Conservation (phyloP, 1,140 invertebrate species). For the Scaptomyza montana region DNA sequence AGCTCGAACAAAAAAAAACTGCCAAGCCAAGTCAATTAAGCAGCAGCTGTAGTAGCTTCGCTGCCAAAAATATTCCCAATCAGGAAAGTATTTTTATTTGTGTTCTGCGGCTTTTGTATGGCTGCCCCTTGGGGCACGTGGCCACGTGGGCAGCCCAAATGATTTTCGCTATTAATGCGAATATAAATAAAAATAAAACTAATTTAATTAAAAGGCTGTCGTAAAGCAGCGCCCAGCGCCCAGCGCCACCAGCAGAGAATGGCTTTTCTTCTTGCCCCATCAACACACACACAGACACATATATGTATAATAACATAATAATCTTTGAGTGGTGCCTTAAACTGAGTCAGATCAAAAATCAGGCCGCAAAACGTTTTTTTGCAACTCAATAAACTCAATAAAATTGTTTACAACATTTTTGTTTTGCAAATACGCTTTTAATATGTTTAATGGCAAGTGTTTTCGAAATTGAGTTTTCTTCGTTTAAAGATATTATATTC, state of each 20-base stretch:
- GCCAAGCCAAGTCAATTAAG: slow-evolving; percentile 76
- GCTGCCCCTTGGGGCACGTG: slow-evolving; percentile 31
- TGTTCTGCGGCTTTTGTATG: slow-evolving; percentile 36
- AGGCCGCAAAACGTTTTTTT: slow-evolving; percentile 2
- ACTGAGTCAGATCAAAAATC: slow-evolving; percentile 13
- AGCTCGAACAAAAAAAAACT: slow-evolving; percentile 48
- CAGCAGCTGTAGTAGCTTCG: slow-evolving; percentile 37
- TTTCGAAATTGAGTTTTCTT: too few species aligned
- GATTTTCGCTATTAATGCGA: slow-evolving; percentile 45
- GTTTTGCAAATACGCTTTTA: background rate
- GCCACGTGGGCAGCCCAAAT: slow-evolving; percentile 31
- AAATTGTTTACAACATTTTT: too few species aligned
- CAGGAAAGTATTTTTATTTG: slow-evolving; percentile 30
- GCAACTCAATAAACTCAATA: background rate
- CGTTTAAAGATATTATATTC: too few species aligned
- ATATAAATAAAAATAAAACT: slow-evolving; percentile 69
- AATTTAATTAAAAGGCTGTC: slow-evolving; percentile 69
- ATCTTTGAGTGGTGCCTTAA: too few species aligned
- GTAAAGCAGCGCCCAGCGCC: slow-evolving; percentile 1
- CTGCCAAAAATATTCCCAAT: slow-evolving; percentile 50
- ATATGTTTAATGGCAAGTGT: background rate
- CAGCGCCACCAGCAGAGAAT: background rate
- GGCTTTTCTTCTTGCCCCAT: background rate
- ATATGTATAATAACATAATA: too few species aligned
- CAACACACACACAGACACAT: background rate